Conservation (phyloP, 2,888 invertebrate species). For the Apantesis nais region DNA sequence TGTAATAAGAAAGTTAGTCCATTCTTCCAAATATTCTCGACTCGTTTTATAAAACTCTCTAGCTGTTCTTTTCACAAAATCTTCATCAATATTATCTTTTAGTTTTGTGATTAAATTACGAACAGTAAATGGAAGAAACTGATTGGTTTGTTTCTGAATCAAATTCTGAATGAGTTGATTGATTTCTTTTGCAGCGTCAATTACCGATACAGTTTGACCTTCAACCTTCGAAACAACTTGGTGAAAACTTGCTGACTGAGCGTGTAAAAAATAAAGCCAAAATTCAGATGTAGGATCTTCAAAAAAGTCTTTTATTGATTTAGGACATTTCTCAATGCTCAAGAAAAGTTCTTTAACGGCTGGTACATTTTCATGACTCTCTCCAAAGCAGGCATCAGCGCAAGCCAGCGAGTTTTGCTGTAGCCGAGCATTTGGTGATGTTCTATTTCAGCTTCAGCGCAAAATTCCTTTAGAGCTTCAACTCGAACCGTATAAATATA, state of each 20-base stretch:
- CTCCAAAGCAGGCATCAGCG: conserved; percentile 24
- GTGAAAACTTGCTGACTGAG: too few relatives aligned
- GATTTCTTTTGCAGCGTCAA: conserved; percentile 37
- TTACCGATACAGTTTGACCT: conserved; percentile 5
- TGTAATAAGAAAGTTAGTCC: conserved; percentile 40
- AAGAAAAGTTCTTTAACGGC: conserved; percentile 2
- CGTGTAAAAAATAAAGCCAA: background rate
- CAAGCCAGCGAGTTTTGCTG: conserved; percentile 44
- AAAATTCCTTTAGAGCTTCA: background rate
- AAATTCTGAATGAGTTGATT: conserved; percentile 43
- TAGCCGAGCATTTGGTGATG: conserved; percentile 46
- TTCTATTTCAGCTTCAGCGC: background rate
- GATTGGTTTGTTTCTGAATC: conserved; percentile 40
- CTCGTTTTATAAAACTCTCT: conserved; percentile 52
- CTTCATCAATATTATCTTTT: conserved; percentile 48
- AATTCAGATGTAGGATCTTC: background rate
- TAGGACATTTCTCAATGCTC: background rate
- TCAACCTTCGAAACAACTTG: background rate
- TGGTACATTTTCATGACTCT: conserved; percentile 7
- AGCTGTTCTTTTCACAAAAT: conserved; percentile 39
- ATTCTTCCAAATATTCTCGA: conserved; percentile 31
- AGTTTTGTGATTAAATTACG: conserved; percentile 27
- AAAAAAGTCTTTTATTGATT: background rate
- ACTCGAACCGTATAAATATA: conserved; percentile 41
- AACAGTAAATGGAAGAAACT: conserved; percentile 46